Conservation (phyloP, 2,113 vertebrate species). For the Dermatemys mawii region DNA sequence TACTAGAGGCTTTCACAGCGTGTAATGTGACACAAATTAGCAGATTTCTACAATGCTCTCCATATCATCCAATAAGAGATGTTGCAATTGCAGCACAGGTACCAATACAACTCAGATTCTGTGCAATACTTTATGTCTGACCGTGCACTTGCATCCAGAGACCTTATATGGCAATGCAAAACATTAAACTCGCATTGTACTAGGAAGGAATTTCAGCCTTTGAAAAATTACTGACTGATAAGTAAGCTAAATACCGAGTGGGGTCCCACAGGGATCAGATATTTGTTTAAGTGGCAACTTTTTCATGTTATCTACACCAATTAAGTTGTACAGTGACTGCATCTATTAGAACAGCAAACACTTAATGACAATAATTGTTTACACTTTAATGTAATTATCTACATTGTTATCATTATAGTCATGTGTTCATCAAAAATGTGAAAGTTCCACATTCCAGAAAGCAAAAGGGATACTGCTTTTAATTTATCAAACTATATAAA, state of each 20-base stretch:
- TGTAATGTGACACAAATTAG: background rate
- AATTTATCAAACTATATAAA: background rate
- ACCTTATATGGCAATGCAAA: background rate
- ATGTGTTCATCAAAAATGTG: background rate
- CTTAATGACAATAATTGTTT: background rate
- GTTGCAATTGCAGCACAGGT: background rate
- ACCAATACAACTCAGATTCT: background rate
- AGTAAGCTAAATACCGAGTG: background rate
- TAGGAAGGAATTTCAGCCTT: background rate
- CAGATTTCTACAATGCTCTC: background rate
- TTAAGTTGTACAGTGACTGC: background rate
- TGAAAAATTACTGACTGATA: background rate
- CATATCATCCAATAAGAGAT: background rate
- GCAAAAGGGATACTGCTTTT: background rate
- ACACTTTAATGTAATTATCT: background rate
- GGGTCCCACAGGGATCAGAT: too few species aligned
- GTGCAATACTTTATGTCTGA: background rate
- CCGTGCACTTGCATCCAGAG: background rate
- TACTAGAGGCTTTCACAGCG: background rate
- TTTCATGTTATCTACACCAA: background rate
- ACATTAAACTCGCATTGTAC: background rate
- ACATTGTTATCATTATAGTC: background rate
- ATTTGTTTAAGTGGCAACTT: background rate
- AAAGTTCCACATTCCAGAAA: background rate
- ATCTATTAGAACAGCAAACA: background rate